phyloP scores from a whole-genome alignment of 2,888 invertebrate species.

The Clepsis dumicolana region DNA sequence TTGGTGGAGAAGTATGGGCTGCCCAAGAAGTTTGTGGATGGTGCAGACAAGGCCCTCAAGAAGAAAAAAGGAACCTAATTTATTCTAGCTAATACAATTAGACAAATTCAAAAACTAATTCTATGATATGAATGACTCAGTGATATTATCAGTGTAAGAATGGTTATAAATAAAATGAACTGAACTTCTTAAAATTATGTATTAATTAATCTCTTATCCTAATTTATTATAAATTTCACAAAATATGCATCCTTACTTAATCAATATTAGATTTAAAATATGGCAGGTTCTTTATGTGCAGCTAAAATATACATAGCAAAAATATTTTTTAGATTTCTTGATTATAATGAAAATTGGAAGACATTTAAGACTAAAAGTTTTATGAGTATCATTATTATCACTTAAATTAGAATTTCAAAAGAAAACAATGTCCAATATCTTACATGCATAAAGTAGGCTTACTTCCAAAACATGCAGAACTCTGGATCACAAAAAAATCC shows the following conservation, averaged over 20 bases:
- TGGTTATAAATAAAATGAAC: constrained; percentile 47
- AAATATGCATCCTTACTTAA: constrained; percentile 18
- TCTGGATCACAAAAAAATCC: neutral
- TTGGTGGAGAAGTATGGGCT: constrained; percentile 91
- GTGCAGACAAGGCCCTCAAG: constrained; percentile 91
- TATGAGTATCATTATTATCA: constrained; percentile 42
- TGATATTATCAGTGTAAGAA: constrained; percentile 39
- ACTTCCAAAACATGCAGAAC: neutral
- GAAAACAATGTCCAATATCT: constrained; percentile 25
- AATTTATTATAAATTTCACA: constrained; percentile 32
- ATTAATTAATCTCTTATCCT: constrained; percentile 47
- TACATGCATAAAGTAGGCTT: constrained; percentile 22
- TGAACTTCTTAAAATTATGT: constrained; percentile 48
- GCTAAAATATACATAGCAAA: constrained; percentile 14
- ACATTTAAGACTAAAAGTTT: constrained; percentile 52
- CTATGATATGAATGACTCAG: constrained; percentile 9
- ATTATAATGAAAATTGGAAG: constrained; percentile 52
- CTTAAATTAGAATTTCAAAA: constrained; percentile 10
- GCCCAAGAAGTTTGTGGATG: constrained; percentile 91
- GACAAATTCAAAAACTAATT: neutral
- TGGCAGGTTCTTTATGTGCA: constrained; percentile 28
- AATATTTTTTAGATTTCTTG: constrained; percentile 4
- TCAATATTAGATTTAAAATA: constrained; percentile 28
- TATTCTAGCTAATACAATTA: neutral
- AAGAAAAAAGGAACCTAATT: constrained; percentile 81